A percentile compares a stretch with the other conserved stretches of the same genome.
Evolutionary conservation across 2,797 vertebrate genomes (phyloP).

Genomic region (Myotis findleyi): DNA sequence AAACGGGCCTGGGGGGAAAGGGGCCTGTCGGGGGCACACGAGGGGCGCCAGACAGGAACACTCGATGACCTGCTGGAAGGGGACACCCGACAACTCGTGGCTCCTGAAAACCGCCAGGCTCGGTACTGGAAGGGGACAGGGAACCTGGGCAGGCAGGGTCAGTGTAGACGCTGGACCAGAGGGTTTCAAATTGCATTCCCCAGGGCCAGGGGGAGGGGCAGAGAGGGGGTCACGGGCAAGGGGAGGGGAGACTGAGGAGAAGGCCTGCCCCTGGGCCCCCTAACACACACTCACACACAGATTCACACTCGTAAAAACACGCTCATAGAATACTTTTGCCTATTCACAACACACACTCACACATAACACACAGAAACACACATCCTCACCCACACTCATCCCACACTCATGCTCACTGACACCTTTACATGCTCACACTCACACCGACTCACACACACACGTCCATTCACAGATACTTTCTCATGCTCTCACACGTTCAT

Average conservation of each 20-base stretch:
- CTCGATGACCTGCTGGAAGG: rapidly evolving
- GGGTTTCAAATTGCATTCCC: not conserved
- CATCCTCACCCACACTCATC: not conserved
- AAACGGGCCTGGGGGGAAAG: not conserved
- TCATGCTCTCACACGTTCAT: not conserved
- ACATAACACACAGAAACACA: not conserved
- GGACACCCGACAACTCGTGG: rapidly evolving
- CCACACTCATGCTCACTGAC: not conserved
- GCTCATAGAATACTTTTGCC: too few relatives aligned
- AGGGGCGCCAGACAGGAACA: not conserved
- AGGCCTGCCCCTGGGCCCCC: not conserved
- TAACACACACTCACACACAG: not conserved
- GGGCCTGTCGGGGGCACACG: not conserved
- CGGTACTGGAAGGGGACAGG: rapidly evolving
- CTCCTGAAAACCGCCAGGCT: not conserved
- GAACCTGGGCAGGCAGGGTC: not conserved
- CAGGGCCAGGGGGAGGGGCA: not conserved
- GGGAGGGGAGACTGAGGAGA: too few relatives aligned
- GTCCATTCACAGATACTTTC: not conserved
- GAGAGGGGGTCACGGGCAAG: too few relatives aligned
- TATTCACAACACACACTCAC: not conserved
- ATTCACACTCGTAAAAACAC: not conserved
- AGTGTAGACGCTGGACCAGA: not conserved
- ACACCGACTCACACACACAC: not conserved
- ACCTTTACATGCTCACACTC: not conserved